Percentiles rank a stretch among this genome's conserved stretches.
phyloP scores from a whole-genome alignment of 2,888 invertebrate genomes.

The Encarsia formosa region DNA sequence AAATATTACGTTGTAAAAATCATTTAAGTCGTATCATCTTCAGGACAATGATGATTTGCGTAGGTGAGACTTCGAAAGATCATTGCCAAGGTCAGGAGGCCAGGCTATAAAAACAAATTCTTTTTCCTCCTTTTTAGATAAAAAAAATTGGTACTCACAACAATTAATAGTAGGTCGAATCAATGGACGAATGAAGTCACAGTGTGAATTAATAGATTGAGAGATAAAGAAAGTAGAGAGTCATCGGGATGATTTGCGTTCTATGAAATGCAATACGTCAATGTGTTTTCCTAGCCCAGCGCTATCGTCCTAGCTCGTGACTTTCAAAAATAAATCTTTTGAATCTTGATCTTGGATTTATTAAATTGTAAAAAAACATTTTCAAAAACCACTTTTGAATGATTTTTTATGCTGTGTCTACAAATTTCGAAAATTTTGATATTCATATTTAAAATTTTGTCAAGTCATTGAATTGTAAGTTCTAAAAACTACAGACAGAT shows the following conservation, averaged over 20 bases:
- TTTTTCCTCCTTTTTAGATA: background rate
- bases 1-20: too few relatives aligned
- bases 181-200: slow-evolving; percentile 3
- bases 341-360: too few relatives aligned
- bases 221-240: slow-evolving; percentile 4
- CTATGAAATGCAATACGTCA: slow-evolving; percentile 5
- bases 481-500: too few relatives aligned
- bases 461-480: too few relatives aligned
- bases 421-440: too few relatives aligned
- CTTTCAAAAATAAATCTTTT: too few relatives aligned
- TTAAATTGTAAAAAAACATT: too few relatives aligned
- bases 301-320: background rate
- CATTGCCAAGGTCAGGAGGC: slow-evolving; percentile 14
- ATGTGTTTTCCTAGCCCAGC: background rate
- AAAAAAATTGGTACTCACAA: background rate
- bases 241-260: slow-evolving; percentile 1
- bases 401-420: too few relatives aligned
- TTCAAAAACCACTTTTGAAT: too few relatives aligned
- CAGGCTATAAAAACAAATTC: background rate
- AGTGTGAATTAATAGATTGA: background rate
- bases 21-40: too few relatives aligned
- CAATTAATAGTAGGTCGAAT: background rate
- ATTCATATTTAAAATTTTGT: too few relatives aligned
- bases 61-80: slow-evolving; percentile 6
- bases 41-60: background rate